These are phyloP conservation scores for Cataglyphis albicans DNA, from an alignment of 2,888 invertebrate species.

Conservation along the genomic window DNA sequence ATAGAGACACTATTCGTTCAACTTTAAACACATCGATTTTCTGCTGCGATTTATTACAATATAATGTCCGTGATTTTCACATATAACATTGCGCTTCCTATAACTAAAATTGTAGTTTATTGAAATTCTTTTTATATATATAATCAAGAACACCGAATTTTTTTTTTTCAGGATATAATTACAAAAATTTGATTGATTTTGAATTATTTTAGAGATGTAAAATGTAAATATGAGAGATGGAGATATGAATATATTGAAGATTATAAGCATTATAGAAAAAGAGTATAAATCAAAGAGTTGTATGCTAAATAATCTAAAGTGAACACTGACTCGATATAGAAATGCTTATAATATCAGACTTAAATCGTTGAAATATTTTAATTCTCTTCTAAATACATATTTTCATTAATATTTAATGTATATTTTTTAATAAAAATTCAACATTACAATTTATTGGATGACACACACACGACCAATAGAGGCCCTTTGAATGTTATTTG, in stretches of 20 bases:
- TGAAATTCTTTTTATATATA: not conserved
- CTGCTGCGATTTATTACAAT: not conserved
- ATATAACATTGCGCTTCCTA: not conserved
- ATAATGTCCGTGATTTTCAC: constrained; percentile 4
- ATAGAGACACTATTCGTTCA: constrained; percentile 72
- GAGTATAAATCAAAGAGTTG: not conserved
- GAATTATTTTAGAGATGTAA: not conserved
- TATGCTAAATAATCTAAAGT: not conserved
- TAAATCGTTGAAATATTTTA: not conserved
- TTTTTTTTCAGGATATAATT: not conserved
- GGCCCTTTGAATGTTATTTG: not conserved
- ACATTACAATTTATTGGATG: not conserved
- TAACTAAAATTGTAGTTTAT: not conserved
- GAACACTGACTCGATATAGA: not conserved
- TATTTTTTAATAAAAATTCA: not conserved
- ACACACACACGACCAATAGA: constrained; percentile 7
- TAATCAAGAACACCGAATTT: not conserved
- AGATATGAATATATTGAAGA: not conserved
- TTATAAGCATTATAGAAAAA: not conserved
- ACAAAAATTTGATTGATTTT: not conserved
- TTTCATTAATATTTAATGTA: not conserved
- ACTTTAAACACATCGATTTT: constrained; percentile 50
- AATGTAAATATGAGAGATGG: not conserved
- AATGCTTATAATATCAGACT: not conserved
- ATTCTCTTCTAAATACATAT: not conserved